A percentile compares a stretch with the other conserved stretches of the same genome.
These are phyloP conservation scores for Drosophila acutilabella DNA, from an alignment of 2,888 invertebrate species.

Conservation along the genomic window DNA sequence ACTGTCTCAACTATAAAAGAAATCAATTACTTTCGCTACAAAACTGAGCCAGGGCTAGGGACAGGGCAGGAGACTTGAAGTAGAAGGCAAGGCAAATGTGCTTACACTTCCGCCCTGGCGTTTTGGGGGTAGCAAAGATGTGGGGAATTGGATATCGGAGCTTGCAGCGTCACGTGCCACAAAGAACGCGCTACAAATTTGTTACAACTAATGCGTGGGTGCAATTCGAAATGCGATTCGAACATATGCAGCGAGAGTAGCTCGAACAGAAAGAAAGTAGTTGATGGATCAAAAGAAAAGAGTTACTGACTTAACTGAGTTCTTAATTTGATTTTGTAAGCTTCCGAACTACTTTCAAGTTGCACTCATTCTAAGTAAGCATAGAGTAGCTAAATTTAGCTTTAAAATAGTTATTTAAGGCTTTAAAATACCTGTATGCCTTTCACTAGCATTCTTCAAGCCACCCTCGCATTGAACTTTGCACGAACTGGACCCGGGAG, in stretches of 20 bases:
- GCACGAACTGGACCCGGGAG: constrained; percentile 66
- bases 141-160: constrained; percentile 11
- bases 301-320: too few relatives aligned
- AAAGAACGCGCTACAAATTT: constrained; percentile 79
- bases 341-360: too few relatives aligned
- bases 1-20: constrained; percentile 80
- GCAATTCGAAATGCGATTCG: constrained; percentile 75
- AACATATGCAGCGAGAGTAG: constrained; percentile 54
- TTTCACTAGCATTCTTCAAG: neutral
- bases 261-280: constrained; percentile 1
- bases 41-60: constrained; percentile 27
- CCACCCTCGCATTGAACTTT: constrained; percentile 66
- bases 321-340: too few relatives aligned
- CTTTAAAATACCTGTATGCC: too few relatives aligned
- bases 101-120: constrained; percentile 71
- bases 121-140: constrained; percentile 18
- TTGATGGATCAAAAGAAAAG: neutral
- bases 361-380: too few relatives aligned
- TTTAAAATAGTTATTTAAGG: too few relatives aligned
- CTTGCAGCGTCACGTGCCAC: constrained; percentile 68
- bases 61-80: neutral
- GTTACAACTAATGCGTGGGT: constrained; percentile 80
- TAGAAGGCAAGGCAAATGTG: constrained; percentile 43
- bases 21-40: constrained; percentile 79
- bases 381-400: too few relatives aligned